phyloP scores from a whole-genome alignment of 2,797 vertebrate species.

The Lithobates sylvaticus region DNA sequence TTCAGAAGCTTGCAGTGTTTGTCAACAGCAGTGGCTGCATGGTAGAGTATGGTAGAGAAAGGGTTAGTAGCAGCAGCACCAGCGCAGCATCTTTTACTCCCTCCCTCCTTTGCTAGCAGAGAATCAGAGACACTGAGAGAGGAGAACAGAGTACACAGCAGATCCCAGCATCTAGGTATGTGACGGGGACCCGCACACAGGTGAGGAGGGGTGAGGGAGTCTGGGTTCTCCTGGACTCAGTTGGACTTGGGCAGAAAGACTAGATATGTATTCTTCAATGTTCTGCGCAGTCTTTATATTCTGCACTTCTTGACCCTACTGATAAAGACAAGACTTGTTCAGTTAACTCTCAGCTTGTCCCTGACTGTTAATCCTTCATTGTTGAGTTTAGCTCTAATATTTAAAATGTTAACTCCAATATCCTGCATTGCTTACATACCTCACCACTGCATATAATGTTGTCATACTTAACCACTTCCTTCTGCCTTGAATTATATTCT shows the following conservation, averaged over 20 bases:
- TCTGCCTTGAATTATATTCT: neutral
- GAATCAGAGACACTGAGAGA: slow-evolving; percentile 34
- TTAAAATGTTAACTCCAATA: neutral
- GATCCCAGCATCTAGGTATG: slow-evolving; percentile 29
- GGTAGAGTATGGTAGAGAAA: slow-evolving; percentile 10
- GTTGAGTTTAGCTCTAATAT: neutral
- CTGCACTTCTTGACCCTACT: slow-evolving; percentile 22
- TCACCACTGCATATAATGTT: neutral
- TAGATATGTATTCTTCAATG: neutral
- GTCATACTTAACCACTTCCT: neutral
- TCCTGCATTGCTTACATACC: neutral
- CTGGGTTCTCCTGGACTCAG: neutral
- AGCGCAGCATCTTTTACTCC: slow-evolving; percentile 39
- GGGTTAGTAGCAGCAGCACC: slow-evolving; percentile 41
- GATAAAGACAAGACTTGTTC: neutral
- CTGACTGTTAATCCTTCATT: neutral
- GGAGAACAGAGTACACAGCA: slow-evolving; percentile 16
- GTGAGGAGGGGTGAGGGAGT: slow-evolving; percentile 2
- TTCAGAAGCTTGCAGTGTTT: neutral
- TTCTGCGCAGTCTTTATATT: neutral
- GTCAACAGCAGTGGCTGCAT: slow-evolving; percentile 7
- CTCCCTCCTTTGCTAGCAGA: slow-evolving; percentile 47
- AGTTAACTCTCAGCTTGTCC: neutral
- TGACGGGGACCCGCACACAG: neutral
- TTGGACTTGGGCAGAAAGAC: neutral